These are phyloP conservation scores for Phyllostomus hastatus DNA, from an alignment of 2,113 vertebrate genomes.

Conservation along the genomic window DNA sequence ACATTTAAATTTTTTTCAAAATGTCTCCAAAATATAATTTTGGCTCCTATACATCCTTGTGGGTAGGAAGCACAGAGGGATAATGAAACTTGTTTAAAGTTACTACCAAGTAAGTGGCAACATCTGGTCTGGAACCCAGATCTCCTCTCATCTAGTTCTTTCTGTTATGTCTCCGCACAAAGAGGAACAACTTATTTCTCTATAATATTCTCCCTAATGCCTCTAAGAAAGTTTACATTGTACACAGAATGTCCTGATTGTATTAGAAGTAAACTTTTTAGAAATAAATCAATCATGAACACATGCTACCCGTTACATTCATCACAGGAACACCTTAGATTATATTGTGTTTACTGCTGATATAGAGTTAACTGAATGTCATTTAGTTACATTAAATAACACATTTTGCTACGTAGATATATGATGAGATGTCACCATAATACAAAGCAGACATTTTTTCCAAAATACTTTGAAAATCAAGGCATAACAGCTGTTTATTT, in stretches of 20 bases:
- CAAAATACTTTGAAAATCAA: slow-evolving; percentile 22
- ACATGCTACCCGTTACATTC: background rate
- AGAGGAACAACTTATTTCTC: background rate
- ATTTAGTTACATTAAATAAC: background rate
- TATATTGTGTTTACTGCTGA: background rate
- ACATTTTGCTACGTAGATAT: background rate
- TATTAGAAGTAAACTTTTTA: background rate
- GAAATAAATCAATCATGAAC: background rate
- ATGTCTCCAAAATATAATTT: background rate
- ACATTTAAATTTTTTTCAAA: background rate
- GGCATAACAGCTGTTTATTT: slow-evolving; percentile 7
- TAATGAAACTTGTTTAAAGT: background rate
- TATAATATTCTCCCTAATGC: slow-evolving; percentile 1
- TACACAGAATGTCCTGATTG: slow-evolving; percentile 1
- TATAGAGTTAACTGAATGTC: background rate
- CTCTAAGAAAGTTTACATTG: background rate
- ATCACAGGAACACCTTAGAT: background rate
- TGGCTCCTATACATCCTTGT: background rate
- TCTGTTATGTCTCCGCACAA: background rate
- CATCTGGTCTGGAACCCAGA: background rate
- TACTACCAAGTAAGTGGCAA: background rate
- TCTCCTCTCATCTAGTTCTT: background rate
- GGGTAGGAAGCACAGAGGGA: background rate
- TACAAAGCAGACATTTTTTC: background rate
- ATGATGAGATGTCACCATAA: background rate